Evolutionary conservation across 2,797 vertebrate genomes (phyloP).

Genomic region (Halcyon badia): DNA sequence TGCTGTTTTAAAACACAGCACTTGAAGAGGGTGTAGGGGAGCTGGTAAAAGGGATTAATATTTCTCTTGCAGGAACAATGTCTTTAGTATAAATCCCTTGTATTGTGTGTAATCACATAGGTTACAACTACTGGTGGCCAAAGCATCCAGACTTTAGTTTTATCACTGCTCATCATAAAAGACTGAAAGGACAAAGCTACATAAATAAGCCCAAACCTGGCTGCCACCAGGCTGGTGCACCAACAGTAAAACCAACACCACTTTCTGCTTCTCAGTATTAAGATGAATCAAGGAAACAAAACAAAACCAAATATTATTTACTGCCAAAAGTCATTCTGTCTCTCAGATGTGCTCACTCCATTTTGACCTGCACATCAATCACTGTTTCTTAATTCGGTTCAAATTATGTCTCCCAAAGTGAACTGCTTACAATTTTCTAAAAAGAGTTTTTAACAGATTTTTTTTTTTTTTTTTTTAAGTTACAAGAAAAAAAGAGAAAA

Average conservation of each 20-base stretch:
- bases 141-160: slow-evolving; percentile 56
- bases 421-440: slow-evolving; percentile 4
- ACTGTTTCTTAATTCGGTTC: slow-evolving; percentile 36
- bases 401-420: slow-evolving; percentile 28
- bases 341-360: slow-evolving; percentile 21
- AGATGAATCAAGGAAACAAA: slow-evolving; percentile 43
- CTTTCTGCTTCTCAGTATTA: slow-evolving; percentile 16
- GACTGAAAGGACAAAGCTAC: background rate
- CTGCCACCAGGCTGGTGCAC: slow-evolving; percentile 18
- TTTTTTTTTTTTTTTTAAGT: background rate
- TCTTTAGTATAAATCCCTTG: slow-evolving; percentile 25
- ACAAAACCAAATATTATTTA: slow-evolving; percentile 12
- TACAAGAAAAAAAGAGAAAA: background rate
- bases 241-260: background rate
- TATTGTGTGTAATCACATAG: slow-evolving; percentile 45
- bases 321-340: slow-evolving; percentile 45
- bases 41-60: slow-evolving; percentile 13
- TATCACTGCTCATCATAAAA: slow-evolving; percentile 23
- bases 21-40: background rate
- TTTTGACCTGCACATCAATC: slow-evolving; percentile 15
- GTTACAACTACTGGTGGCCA: slow-evolving; percentile 58
- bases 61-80: slow-evolving; percentile 29
- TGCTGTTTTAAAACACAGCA: background rate
- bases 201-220: background rate
- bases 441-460: background rate